Percentiles rank a stretch among this genome's conserved stretches.
Evolutionary conservation across 2,797 vertebrate species (phyloP).

Genomic region (Enteromius radiatus): DNA sequence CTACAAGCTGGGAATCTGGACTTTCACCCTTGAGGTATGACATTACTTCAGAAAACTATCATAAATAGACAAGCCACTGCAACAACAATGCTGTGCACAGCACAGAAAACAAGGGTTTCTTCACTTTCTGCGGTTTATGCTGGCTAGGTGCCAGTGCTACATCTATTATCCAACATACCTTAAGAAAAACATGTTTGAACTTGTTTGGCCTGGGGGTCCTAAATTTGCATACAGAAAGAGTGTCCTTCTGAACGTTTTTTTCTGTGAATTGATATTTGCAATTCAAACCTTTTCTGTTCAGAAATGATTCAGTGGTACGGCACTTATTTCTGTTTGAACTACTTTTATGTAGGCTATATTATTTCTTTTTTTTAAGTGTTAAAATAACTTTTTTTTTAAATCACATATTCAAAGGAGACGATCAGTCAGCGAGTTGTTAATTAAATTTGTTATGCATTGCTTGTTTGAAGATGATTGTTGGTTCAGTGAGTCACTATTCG

Average conservation of each 20-base stretch:
- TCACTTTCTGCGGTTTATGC: not conserved
- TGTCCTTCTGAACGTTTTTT: too few species aligned
- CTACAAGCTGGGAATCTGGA: not conserved
- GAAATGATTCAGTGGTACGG: not conserved
- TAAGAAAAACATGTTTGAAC: constrained; percentile 5
- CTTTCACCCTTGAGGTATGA: not conserved
- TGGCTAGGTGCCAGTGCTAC: not conserved
- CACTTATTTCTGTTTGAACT: not conserved
- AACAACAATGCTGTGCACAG: not conserved
- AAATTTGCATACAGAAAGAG: not conserved
- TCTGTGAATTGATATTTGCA: too few species aligned
- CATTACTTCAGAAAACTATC: not conserved
- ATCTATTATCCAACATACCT: constrained; percentile 14
- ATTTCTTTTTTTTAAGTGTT: too few species aligned
- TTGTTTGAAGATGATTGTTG: not conserved
- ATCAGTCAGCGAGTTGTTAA: not conserved
- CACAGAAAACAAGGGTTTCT: not conserved
- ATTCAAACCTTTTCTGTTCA: not conserved
- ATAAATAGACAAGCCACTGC: not conserved
- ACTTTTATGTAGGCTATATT: not conserved
- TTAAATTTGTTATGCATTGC: not conserved
- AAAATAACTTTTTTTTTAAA: too few species aligned
- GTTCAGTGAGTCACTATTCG: not conserved
- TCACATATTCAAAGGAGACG: not conserved
- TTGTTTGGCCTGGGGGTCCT: not conserved